These are phyloP conservation scores for Acleris holmiana DNA, from an alignment of 2,888 invertebrate species.

Conservation along the genomic window DNA sequence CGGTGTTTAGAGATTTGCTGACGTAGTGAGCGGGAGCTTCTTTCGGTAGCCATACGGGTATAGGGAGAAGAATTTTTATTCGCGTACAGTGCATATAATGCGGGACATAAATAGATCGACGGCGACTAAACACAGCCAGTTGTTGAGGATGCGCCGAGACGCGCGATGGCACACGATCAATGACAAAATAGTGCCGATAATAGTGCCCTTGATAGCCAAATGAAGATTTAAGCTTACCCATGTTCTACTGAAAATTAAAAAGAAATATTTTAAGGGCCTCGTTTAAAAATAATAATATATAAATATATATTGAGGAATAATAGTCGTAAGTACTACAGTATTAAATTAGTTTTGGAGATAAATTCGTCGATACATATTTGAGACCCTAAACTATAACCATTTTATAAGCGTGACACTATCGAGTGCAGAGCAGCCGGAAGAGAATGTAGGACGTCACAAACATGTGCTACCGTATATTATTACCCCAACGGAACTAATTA, in stretches of 20 bases:
- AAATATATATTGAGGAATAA: no score
- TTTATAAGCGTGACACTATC: no score
- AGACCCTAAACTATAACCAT: no score
- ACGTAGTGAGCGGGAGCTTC: constrained; percentile 16
- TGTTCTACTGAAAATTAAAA: background rate
- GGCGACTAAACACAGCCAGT: constrained; percentile 39
- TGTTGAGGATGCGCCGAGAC: constrained; percentile 33
- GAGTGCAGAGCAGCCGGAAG: no score
- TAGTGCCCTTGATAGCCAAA: constrained; percentile 18
- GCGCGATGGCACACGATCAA: constrained; percentile 36
- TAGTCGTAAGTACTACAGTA: no score
- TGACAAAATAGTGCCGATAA: constrained; percentile 35
- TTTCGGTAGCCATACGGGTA: constrained; percentile 6
- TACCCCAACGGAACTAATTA: no score
- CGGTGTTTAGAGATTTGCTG: constrained; percentile 29
- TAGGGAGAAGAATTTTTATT: constrained; percentile 32
- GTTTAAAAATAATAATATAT: background rate
- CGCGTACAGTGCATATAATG: constrained; percentile 31
- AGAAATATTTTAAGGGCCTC: background rate
- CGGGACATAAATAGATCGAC: constrained; percentile 39
- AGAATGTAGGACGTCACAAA: no score
- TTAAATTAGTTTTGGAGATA: no score
- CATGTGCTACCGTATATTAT: no score
- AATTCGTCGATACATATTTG: no score
- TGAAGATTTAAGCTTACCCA: background rate